Conservation (phyloP, 2,113 vertebrate species). For the Anguilla japonica region DNA sequence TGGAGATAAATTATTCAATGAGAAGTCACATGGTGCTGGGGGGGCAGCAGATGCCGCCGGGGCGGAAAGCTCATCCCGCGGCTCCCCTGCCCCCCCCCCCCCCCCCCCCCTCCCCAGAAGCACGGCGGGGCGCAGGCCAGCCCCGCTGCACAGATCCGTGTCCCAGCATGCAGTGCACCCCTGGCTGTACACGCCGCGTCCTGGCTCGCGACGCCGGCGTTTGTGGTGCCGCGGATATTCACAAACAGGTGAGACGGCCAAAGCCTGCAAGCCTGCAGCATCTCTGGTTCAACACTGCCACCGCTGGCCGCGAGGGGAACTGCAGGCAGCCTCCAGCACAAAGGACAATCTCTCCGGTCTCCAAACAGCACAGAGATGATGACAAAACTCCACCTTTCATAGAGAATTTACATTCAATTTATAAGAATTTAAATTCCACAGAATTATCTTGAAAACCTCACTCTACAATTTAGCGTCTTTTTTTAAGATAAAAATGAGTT, state of each 20-base stretch:
- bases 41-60: slow-evolving; percentile 1
- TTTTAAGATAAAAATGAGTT: background rate
- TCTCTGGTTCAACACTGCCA: slow-evolving; percentile 67
- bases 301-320: slow-evolving; percentile 50
- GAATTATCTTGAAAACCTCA: background rate
- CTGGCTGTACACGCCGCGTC: background rate
- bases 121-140: background rate
- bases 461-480: background rate
- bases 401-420: background rate
- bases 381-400: slow-evolving; percentile 36
- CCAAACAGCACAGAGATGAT: slow-evolving; percentile 32
- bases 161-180: background rate
- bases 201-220: background rate
- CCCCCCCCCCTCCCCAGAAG: no score
- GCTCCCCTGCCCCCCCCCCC: background rate
- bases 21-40: background rate
- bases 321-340: slow-evolving; percentile 40
- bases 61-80: background rate
- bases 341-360: slow-evolving; percentile 3
- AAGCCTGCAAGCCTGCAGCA: slow-evolving; percentile 9
- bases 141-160: background rate
- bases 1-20: slow-evolving; percentile 31
- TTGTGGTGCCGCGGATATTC: background rate
- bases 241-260: slow-evolving; percentile 6
- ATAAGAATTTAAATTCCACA: background rate